Conservation (phyloP, 1,140 invertebrate species). For the Fopius arisanus region DNA sequence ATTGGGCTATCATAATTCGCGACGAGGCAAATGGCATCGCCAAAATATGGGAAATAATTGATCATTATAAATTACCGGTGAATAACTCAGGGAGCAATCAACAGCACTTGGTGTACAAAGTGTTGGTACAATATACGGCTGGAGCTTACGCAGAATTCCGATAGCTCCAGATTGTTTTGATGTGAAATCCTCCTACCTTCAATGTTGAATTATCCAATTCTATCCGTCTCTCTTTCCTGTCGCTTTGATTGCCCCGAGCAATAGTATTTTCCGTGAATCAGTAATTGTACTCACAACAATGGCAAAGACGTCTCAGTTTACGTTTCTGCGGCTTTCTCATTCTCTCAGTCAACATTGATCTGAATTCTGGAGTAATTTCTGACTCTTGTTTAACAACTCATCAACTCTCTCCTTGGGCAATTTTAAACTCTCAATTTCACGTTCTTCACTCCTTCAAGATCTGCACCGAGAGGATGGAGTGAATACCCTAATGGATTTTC, state of each 20-base stretch:
- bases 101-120: background rate
- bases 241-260: conserved; percentile 5
- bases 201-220: background rate
- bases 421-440: background rate
- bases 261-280: background rate
- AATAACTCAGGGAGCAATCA: background rate
- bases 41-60: no score
- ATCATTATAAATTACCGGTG: no score
- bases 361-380: background rate
- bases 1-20: no score
- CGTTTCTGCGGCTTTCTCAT: background rate
- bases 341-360: background rate
- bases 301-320: background rate
- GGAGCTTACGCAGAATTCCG: background rate
- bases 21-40: no score
- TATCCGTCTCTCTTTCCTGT: background rate
- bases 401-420: background rate
- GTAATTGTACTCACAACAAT: conserved; percentile 4
- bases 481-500: no score
- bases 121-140: background rate
- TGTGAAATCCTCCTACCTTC: background rate
- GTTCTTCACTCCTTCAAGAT: no score
- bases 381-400: background rate
- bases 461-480: no score
- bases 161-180: background rate